phyloP scores from a whole-genome alignment of 2,797 vertebrate genomes.

The Gymnothorax javanicus region DNA sequence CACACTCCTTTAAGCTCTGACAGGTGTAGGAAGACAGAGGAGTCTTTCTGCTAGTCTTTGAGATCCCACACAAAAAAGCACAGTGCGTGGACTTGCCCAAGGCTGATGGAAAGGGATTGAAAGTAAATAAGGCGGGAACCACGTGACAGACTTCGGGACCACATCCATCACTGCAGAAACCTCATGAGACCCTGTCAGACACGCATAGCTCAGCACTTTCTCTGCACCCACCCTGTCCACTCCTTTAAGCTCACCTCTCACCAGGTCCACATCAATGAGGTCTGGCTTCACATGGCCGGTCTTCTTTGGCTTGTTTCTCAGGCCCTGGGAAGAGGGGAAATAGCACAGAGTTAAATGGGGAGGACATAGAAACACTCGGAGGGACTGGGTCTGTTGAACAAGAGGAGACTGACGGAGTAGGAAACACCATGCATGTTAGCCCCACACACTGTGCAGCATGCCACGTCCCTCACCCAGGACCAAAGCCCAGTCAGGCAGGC shows the following conservation, averaged over 20 bases:
- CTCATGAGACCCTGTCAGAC: neutral
- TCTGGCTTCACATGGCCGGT: slow-evolving; percentile 97
- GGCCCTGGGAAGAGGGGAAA: slow-evolving; percentile 76
- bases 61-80: neutral
- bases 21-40: neutral
- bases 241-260: slow-evolving; percentile 81
- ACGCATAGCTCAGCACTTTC: neutral
- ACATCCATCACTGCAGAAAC: too few relatives aligned
- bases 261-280: slow-evolving; percentile 97
- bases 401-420: slow-evolving; percentile 3
- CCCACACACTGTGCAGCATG: slow-evolving; percentile 11
- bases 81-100: neutral
- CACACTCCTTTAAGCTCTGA: neutral
- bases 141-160: neutral
- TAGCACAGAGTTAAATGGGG: slow-evolving; percentile 29
- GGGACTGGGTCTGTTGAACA: neutral
- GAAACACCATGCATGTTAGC: slow-evolving; percentile 37
- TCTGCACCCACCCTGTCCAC: neutral
- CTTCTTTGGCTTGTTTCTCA: slow-evolving; percentile 99
- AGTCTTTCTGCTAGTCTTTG: neutral
- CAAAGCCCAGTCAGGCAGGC: neutral
- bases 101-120: neutral
- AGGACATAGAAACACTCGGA: neutral
- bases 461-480: neutral
- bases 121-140: neutral